phyloP scores from a whole-genome alignment of 1,140 invertebrate genomes.

The Akabosia matsudoensis region DNA sequence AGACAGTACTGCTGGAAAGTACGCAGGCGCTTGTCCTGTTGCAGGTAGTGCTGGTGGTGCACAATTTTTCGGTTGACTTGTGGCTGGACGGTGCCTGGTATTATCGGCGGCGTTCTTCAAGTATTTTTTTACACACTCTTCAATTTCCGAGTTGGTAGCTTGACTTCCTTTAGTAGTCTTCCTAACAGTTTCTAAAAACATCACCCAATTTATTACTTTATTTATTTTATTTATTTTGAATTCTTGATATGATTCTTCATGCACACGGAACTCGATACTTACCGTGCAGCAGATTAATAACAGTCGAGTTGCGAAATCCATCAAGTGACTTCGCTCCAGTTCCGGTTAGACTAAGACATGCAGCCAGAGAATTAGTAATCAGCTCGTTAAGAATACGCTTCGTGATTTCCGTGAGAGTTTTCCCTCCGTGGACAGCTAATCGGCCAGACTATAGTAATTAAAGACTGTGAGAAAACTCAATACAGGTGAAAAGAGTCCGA shows the following conservation, averaged over 20 bases:
- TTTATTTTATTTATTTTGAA: too few relatives aligned
- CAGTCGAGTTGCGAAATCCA: neutral
- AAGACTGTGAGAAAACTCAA: neutral
- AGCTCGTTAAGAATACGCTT: neutral
- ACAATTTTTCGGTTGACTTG: neutral
- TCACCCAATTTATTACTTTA: too few relatives aligned
- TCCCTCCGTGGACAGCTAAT: neutral
- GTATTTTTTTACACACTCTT: neutral
- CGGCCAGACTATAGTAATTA: neutral
- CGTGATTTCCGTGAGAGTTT: neutral
- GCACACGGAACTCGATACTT: too few relatives aligned
- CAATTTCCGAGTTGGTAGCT: neutral
- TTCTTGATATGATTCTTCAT: too few relatives aligned
- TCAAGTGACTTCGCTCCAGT: neutral
- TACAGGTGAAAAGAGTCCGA: neutral
- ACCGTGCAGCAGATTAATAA: neutral
- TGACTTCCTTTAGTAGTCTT: neutral
- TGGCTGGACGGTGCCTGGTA: neutral
- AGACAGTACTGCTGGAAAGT: neutral
- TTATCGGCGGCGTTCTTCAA: neutral
- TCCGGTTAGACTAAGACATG: neutral
- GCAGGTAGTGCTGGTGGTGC: neutral
- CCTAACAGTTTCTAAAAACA: conserved; percentile 13
- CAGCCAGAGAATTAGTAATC: neutral
- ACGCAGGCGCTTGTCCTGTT: neutral